A percentile compares a stretch with the other conserved stretches of the same genome.
phyloP scores from a whole-genome alignment of 2,113 vertebrate genomes.

The Marmota flaviventris region DNA sequence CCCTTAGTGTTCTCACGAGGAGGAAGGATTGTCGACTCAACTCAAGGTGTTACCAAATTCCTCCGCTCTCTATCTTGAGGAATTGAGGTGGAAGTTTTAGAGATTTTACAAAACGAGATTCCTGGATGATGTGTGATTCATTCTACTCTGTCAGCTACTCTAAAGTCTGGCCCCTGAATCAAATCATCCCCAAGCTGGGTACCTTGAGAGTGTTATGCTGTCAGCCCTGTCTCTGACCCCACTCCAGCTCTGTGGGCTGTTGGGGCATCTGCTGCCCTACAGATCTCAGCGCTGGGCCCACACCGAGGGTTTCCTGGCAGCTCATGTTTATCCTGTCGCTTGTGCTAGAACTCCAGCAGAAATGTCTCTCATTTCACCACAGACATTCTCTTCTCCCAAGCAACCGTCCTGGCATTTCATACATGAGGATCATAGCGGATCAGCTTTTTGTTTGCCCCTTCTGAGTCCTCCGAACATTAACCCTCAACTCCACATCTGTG shows the following conservation, averaged over 20 bases:
- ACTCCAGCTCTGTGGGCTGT: rapidly evolving
- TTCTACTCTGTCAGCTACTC: neutral
- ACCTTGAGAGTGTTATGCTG: too few species aligned
- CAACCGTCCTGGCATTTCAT: neutral
- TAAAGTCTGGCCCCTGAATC: neutral
- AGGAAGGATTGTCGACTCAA: neutral
- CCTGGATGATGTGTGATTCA: neutral
- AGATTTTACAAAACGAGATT: neutral
- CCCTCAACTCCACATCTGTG: neutral
- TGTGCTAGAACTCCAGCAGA: neutral
- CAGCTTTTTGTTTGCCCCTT: neutral
- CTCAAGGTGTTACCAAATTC: neutral
- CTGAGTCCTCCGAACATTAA: neutral
- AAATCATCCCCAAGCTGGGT: neutral
- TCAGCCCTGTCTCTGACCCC: neutral
- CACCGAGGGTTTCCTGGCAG: neutral
- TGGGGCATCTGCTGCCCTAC: neutral
- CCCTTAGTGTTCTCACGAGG: neutral
- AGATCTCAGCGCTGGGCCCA: neutral
- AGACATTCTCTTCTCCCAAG: neutral
- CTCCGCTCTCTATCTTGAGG: neutral
- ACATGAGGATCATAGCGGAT: neutral
- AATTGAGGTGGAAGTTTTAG: neutral
- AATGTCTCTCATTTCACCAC: neutral
- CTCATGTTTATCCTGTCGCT: neutral